Evolutionary conservation across 2,797 vertebrate genomes (phyloP).

Genomic region (Hybognathus amarus): DNA sequence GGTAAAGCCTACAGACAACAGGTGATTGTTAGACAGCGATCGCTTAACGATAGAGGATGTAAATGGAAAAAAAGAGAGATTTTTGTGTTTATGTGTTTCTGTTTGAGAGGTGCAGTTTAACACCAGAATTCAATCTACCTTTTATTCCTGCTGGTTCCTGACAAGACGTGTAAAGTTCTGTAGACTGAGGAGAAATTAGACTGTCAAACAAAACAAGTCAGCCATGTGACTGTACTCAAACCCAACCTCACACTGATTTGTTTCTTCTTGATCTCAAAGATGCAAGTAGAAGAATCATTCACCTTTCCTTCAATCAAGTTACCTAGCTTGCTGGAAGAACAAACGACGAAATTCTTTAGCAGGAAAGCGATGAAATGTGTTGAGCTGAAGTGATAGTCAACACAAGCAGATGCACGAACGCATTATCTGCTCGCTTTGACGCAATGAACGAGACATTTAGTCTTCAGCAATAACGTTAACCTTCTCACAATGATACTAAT

Average conservation of each 20-base stretch:
- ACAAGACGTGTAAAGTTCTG: slow-evolving; percentile 9
- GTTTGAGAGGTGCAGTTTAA: slow-evolving; percentile 22
- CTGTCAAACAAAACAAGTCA: slow-evolving; percentile 44
- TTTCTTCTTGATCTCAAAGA: slow-evolving; percentile 32
- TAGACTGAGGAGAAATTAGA: slow-evolving; percentile 37
- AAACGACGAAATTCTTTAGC: neutral
- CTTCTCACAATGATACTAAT: slow-evolving; percentile 33
- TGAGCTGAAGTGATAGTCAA: slow-evolving; percentile 23
- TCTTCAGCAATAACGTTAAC: slow-evolving; percentile 11
- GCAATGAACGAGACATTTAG: slow-evolving; percentile 2
- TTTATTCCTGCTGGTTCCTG: slow-evolving; percentile 43
- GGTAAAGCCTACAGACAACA: slow-evolving; percentile 34
- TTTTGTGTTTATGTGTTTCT: slow-evolving; percentile 17
- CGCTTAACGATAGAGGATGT: neutral
- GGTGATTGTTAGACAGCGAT: slow-evolving; percentile 21
- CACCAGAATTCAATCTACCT: slow-evolving; percentile 27
- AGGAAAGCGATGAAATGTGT: slow-evolving; percentile 10
- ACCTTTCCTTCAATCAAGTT: slow-evolving; percentile 18
- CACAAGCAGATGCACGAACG: slow-evolving; percentile 19
- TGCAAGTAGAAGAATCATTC: slow-evolving; percentile 33
- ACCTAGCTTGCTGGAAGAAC: slow-evolving; percentile 29
- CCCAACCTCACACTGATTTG: slow-evolving; percentile 19
- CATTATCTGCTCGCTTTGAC: slow-evolving; percentile 26
- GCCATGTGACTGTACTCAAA: slow-evolving; percentile 39
- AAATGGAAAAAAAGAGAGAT: neutral